Conservation (phyloP, 2,888 invertebrate species). For the Rotaria macrura region DNA sequence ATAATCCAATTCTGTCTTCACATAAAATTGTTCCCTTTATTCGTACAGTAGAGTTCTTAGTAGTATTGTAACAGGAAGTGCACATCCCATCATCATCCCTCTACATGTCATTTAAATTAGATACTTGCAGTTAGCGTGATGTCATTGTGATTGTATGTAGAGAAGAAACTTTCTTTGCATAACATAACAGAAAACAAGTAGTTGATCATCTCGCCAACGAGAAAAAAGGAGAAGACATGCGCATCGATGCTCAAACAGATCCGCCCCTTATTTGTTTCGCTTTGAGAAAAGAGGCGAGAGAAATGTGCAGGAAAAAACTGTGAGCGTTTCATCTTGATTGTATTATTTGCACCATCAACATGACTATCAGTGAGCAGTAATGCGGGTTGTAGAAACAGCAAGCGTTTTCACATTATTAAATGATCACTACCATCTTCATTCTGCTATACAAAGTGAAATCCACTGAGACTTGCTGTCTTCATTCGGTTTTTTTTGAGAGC, state of each 20-base stretch:
- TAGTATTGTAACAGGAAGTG: neutral
- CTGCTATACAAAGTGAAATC: neutral
- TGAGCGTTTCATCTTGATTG: slow-evolving; percentile 11
- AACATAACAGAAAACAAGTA: neutral
- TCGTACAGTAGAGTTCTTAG: neutral
- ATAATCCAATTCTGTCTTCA: neutral
- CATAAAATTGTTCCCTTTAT: neutral
- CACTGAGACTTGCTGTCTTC: neutral
- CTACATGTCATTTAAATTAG: neutral
- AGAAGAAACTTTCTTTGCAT: neutral
- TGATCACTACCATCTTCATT: neutral
- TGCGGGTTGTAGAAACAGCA: neutral
- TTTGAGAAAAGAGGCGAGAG: neutral
- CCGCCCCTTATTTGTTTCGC: neutral
- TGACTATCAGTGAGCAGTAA: neutral
- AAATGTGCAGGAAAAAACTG: neutral
- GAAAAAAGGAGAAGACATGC: neutral
- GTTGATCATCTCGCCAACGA: neutral
- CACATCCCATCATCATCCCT: neutral
- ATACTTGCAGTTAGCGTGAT: neutral
- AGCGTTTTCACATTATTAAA: neutral
- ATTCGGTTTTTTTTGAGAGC: neutral
- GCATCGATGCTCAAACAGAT: neutral
- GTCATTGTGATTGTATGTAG: neutral
- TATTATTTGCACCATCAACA: neutral